Evolutionary conservation across 2,888 invertebrate species (phyloP).

Genomic region (Drosophila mettleri): DNA sequence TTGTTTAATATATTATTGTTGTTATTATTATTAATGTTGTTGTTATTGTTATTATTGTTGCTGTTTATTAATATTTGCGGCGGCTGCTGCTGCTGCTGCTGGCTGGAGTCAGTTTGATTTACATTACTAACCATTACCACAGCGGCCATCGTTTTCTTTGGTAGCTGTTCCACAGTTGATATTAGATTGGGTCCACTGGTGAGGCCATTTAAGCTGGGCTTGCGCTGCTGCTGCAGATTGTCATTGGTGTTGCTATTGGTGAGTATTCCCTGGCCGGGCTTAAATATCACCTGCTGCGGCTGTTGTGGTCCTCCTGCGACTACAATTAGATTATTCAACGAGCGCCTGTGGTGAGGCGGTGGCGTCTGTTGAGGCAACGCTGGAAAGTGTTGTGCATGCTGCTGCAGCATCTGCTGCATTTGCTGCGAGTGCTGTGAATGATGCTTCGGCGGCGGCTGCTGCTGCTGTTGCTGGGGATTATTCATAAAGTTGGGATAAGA

Average conservation of each 20-base stretch:
- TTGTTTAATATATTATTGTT: slow-evolving; percentile 75
- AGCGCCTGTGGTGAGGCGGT: slow-evolving; percentile 81
- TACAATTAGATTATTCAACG: slow-evolving; percentile 84
- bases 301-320: slow-evolving; percentile 82
- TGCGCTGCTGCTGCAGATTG: slow-evolving; percentile 57
- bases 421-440: slow-evolving; percentile 63
- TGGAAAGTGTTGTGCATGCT: slow-evolving; percentile 74
- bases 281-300: slow-evolving; percentile 81
- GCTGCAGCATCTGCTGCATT: slow-evolving; percentile 76
- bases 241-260: slow-evolving; percentile 64
- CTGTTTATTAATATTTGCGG: slow-evolving; percentile 64
- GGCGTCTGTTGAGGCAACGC: slow-evolving; percentile 77
- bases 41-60: slow-evolving; percentile 40
- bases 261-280: slow-evolving; percentile 81
- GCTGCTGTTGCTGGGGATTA: slow-evolving; percentile 68
- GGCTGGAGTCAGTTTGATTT: slow-evolving; percentile 54
- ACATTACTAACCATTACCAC: slow-evolving; percentile 84
- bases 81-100: slow-evolving; percentile 53
- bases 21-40: slow-evolving; percentile 60
- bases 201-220: slow-evolving; percentile 66
- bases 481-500: slow-evolving; percentile 84
- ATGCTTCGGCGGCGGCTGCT: slow-evolving; percentile 57
- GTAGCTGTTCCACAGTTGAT: slow-evolving; percentile 54
- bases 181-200: slow-evolving; percentile 33
- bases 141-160: slow-evolving; percentile 82